These are phyloP conservation scores for Poicephalus meyeri DNA, from an alignment of 2,113 vertebrate species.

Conservation along the genomic window DNA sequence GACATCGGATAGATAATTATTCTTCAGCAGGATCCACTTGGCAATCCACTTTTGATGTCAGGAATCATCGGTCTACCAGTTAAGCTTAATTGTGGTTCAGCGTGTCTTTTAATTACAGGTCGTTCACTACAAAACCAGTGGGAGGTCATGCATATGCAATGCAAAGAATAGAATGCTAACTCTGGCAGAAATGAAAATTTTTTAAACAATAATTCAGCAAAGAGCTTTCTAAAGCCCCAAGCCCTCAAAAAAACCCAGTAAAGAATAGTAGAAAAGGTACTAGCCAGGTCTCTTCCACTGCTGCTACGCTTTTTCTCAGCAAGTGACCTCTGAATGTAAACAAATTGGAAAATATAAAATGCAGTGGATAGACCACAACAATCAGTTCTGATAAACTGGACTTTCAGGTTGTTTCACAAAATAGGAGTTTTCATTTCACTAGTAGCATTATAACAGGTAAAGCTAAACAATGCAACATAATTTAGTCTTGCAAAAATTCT, in stretches of 20 bases:
- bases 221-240: background rate
- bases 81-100: background rate
- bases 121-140: background rate
- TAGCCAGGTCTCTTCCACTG: background rate
- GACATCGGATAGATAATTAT: background rate
- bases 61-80: background rate
- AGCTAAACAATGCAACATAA: background rate
- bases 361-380: background rate
- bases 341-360: background rate
- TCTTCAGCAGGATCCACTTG: background rate
- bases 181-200: background rate
- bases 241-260: background rate
- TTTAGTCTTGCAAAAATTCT: background rate
- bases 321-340: background rate
- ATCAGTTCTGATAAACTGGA: constrained; percentile 41
- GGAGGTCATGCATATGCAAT: background rate
- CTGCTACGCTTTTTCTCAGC: background rate
- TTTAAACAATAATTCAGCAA: background rate
- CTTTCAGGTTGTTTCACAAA: constrained; percentile 52
- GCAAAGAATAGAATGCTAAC: background rate
- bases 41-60: background rate
- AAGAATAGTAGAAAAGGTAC: background rate
- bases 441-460: background rate
- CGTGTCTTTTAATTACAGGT: background rate
- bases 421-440: background rate